These are phyloP conservation scores for Paracanthobrama guichenoti DNA, from an alignment of 2,113 vertebrate genomes.

Conservation along the genomic window DNA sequence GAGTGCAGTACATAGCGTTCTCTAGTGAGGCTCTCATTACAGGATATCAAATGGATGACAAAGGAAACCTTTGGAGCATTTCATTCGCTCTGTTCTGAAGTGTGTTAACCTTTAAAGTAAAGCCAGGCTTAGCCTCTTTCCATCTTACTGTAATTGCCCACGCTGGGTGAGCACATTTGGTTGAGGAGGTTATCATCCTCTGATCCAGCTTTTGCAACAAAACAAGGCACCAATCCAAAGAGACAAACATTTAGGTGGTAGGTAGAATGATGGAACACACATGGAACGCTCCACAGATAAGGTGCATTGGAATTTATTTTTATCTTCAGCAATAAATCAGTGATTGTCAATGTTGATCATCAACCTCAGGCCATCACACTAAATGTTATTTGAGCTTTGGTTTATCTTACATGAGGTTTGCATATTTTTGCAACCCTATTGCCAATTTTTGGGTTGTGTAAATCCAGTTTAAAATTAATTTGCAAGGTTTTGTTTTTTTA, in stretches of 20 bases:
- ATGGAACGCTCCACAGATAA: background rate
- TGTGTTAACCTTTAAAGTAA: slow-evolving; percentile 79
- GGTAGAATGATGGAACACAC: slow-evolving; percentile 24
- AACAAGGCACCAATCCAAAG: slow-evolving; percentile 62
- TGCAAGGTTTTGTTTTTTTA: too few relatives aligned
- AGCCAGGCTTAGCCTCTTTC: slow-evolving; percentile 67
- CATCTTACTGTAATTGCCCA: slow-evolving; percentile 71
- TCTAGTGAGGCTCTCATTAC: slow-evolving; percentile 58
- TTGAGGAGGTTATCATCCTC: slow-evolving; percentile 73
- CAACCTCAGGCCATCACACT: background rate
- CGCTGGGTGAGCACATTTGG: slow-evolving; percentile 67
- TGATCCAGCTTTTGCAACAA: slow-evolving; percentile 69
- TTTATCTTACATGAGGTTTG: background rate
- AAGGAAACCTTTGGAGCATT: slow-evolving; percentile 66
- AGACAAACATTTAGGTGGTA: slow-evolving; percentile 62
- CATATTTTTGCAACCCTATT: background rate
- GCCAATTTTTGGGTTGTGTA: background rate
- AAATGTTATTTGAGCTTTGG: background rate
- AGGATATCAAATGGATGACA: slow-evolving; percentile 67
- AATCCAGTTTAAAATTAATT: background rate
- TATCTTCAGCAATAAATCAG: background rate
- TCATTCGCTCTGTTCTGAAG: slow-evolving; percentile 69
- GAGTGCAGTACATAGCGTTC: background rate
- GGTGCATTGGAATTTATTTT: background rate
- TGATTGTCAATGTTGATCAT: background rate